Conservation (phyloP, 2,888 invertebrate species). For the Hypercompe scribonia region DNA sequence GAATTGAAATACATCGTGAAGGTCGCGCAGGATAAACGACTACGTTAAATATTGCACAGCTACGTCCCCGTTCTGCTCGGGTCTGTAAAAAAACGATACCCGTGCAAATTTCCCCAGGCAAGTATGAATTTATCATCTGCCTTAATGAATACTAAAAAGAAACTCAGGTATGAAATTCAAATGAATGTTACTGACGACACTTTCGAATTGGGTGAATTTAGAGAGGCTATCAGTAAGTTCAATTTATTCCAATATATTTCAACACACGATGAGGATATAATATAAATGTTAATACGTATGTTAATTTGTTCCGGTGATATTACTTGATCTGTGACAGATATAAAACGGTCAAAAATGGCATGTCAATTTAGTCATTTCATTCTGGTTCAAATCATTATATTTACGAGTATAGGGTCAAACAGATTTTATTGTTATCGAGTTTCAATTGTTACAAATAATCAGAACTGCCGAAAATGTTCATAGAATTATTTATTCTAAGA, state of each 20-base stretch:
- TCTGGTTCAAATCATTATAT: neutral
- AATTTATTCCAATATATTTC: neutral
- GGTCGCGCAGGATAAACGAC: slow-evolving; percentile 30
- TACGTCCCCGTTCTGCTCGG: slow-evolving; percentile 22
- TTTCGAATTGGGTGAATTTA: neutral
- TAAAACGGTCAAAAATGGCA: neutral
- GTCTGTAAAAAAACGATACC: slow-evolving; percentile 44
- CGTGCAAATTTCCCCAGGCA: slow-evolving; percentile 61
- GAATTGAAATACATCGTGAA: slow-evolving; percentile 25
- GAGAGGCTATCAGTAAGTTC: neutral
- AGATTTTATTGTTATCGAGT: neutral
- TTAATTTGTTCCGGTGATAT: neutral
- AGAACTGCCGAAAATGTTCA: no score
- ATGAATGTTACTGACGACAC: slow-evolving; percentile 15
- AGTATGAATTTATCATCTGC: slow-evolving; percentile 59
- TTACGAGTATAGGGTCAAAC: neutral
- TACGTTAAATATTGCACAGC: slow-evolving; percentile 51
- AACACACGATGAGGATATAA: neutral
- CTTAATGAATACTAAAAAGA: slow-evolving; percentile 49
- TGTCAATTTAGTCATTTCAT: neutral
- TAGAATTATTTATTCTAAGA: no score
- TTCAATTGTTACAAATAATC: neutral
- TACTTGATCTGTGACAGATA: neutral
- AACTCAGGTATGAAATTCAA: slow-evolving; percentile 43
- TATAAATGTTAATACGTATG: neutral